Conservation (phyloP, 2,888 invertebrate species). For the Erebia ligea region DNA sequence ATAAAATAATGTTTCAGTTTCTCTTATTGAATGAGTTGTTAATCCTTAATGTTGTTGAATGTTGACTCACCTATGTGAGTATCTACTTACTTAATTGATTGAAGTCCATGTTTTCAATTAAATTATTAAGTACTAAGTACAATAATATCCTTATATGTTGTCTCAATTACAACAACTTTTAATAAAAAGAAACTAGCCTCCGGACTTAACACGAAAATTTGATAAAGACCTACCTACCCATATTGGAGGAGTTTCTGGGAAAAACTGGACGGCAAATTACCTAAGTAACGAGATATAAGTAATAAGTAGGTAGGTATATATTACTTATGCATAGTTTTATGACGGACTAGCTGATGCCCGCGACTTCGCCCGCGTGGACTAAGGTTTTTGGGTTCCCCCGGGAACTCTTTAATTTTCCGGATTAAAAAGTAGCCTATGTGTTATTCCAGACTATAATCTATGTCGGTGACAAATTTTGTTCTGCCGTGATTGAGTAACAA, state of each 20-base stretch:
- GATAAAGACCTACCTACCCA: no score
- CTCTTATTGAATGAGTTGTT: neutral
- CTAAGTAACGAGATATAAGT: neutral
- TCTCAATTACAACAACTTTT: neutral
- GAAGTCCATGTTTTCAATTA: neutral
- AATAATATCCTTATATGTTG: neutral
- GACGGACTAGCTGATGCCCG: no score
- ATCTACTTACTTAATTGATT: slow-evolving; percentile 1
- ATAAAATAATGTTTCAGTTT: neutral
- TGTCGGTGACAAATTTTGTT: no score
- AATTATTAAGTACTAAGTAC: neutral
- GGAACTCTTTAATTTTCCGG: no score
- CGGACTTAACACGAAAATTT: slow-evolving; percentile 2
- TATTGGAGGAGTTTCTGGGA: neutral
- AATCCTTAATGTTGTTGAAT: no score
- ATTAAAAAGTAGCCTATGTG: no score
- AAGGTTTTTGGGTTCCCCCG: no score
- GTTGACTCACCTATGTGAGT: no score
- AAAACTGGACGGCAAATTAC: neutral
- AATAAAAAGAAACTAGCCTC: slow-evolving; percentile 6
- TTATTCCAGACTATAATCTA: no score
- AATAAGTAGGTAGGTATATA: no score
- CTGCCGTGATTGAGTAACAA: no score
- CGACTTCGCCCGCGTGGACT: no score
- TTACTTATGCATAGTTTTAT: neutral